A percentile compares a stretch with the other conserved stretches of the same genome.
Conservation (phyloP, 1,140 invertebrate species). For the Meloidogyne hapla region DNA sequence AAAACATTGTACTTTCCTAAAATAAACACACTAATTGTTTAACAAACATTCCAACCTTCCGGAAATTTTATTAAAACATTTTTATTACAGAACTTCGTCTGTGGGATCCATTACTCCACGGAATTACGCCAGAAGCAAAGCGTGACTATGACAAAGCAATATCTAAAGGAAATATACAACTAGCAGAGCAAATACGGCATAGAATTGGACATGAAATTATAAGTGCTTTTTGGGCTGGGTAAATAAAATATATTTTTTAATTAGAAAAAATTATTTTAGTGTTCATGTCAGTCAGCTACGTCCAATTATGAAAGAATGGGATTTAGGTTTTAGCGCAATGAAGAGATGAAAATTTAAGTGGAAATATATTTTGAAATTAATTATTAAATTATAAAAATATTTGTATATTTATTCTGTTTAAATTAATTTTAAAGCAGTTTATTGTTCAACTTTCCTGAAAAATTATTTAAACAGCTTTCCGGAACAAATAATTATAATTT, state of each 20-base stretch:
- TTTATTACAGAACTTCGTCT: neutral
- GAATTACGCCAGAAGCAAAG: neutral
- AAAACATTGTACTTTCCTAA: no score
- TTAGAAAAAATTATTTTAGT: neutral
- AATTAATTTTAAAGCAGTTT: no score
- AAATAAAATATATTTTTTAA: neutral
- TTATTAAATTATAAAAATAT: no score
- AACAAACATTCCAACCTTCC: no score
- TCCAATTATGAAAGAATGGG: slow-evolving; percentile 5
- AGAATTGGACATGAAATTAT: neutral
- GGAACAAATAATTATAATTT: no score
- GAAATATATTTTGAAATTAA: no score
- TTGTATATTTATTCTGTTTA: no score
- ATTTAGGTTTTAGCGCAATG: neutral
- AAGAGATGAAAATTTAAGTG: neutral
- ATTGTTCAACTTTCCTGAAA: no score
- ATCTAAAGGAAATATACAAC: neutral
- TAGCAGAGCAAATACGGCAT: neutral
- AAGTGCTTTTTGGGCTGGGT: neutral
- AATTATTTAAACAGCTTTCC: no score
- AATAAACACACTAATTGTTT: no score
- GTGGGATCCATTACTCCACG: neutral
- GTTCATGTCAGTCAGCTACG: neutral
- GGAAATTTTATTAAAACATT: neutral
- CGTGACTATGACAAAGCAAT: neutral